phyloP scores from a whole-genome alignment of 2,888 invertebrate genomes.

The Cistogaster globosa region DNA sequence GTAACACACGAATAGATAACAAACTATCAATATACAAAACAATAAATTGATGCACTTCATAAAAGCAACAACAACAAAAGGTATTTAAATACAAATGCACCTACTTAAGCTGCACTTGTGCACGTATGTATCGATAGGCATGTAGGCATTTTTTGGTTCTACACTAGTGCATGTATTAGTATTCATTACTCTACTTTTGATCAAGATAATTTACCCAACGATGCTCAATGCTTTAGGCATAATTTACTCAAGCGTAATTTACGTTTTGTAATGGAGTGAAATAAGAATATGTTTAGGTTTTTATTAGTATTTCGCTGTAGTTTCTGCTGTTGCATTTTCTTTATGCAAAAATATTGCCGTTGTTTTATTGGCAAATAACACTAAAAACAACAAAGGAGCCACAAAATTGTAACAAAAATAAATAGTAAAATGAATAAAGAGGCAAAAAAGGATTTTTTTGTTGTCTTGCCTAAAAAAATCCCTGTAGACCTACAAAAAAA shows the following conservation, averaged over 20 bases:
- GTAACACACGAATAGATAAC: constrained; percentile 44
- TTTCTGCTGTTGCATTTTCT: constrained; percentile 33
- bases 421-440: constrained; percentile 42
- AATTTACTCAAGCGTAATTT: constrained; percentile 67
- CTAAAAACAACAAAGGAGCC: constrained; percentile 40
- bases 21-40: constrained; percentile 56
- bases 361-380: constrained; percentile 54
- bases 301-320: background rate
- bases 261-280: constrained; percentile 64
- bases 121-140: background rate
- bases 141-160: too few relatives aligned
- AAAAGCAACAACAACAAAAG: background rate
- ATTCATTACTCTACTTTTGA: constrained; percentile 68
- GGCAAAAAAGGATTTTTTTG: constrained; percentile 1
- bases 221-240: constrained; percentile 67
- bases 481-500: constrained; percentile 56
- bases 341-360: constrained; percentile 27
- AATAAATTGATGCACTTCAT: constrained; percentile 43
- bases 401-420: constrained; percentile 43
- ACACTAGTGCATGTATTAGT: constrained; percentile 28
- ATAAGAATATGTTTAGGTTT: constrained; percentile 56
- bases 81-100: constrained; percentile 6
- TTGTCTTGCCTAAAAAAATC: constrained; percentile 50
- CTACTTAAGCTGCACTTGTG: background rate
- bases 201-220: constrained; percentile 70